Conservation (phyloP, 2,888 invertebrate species). For the Thymelicus lineola region DNA sequence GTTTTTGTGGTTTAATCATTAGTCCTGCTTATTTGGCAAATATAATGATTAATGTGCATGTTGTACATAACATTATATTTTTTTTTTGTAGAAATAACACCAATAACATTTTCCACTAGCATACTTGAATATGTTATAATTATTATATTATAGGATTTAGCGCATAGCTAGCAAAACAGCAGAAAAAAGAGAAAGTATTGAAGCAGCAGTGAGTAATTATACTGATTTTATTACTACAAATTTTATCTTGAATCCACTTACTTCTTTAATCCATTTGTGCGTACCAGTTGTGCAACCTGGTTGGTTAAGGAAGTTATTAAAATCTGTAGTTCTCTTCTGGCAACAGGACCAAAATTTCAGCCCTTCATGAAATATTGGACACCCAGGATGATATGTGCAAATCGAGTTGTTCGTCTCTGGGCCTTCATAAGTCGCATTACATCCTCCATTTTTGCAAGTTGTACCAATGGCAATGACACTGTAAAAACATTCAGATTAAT, state of each 20-base stretch:
- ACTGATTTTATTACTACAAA: too few species aligned
- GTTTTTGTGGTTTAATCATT: too few species aligned
- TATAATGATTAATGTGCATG: too few species aligned
- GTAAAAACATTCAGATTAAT: not conserved
- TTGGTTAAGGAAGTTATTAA: slow-evolving; percentile 95
- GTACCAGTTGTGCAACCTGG: slow-evolving; percentile 94
- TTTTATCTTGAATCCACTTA: slow-evolving; percentile 50
- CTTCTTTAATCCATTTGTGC: slow-evolving; percentile 94
- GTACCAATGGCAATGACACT: slow-evolving; percentile 87
- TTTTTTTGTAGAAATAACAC: too few species aligned
- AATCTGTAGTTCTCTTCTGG: slow-evolving; percentile 96
- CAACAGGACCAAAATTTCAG: slow-evolving; percentile 99
- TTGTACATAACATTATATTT: too few species aligned
- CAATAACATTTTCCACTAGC: too few species aligned
- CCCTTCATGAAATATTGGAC: slow-evolving; percentile 98
- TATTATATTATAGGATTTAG: too few species aligned
- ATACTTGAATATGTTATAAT: too few species aligned
- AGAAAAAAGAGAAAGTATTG: too few species aligned
- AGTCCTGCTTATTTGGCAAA: too few species aligned
- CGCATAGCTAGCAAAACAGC: too few species aligned
- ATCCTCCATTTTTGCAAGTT: slow-evolving; percentile 94
- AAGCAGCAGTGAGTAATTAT: too few species aligned
- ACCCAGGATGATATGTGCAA: slow-evolving; percentile 94
- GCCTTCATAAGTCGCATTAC: slow-evolving; percentile 88
- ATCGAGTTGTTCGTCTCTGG: slow-evolving; percentile 84